phyloP scores from a whole-genome alignment of 1,140 invertebrate genomes.

The Camponotus vicinus region DNA sequence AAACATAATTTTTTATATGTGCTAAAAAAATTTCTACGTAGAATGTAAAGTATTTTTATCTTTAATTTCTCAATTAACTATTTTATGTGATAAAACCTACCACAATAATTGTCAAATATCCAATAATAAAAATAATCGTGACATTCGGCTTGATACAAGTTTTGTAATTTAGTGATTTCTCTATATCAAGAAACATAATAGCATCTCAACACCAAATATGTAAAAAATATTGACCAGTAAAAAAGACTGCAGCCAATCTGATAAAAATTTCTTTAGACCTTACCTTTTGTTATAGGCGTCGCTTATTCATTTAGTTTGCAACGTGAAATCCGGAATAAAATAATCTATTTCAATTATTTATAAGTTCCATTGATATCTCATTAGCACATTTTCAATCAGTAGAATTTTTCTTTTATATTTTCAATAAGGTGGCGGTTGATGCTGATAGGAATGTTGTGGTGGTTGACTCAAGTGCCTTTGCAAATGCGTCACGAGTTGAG shows the following conservation, averaged over 20 bases:
- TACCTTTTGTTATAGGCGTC: neutral
- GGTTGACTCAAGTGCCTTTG: slow-evolving; percentile 87
- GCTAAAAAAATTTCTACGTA: slow-evolving; percentile 14
- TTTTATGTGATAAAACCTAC: neutral
- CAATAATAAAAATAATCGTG: neutral
- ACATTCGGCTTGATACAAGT: neutral
- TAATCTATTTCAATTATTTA: neutral
- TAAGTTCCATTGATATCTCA: neutral
- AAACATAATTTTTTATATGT: slow-evolving; percentile 21
- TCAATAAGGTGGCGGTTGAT: slow-evolving; percentile 87
- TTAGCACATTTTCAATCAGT: neutral
- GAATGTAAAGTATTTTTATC: neutral
- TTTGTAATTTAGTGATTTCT: neutral
- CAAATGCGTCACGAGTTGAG: slow-evolving; percentile 88
- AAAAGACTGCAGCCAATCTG: slow-evolving; percentile 13
- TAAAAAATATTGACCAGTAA: slow-evolving; percentile 33
- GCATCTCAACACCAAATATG: neutral
- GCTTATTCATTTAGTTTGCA: neutral
- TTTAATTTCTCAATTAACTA: slow-evolving; percentile 1
- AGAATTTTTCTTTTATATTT: slow-evolving; percentile 59
- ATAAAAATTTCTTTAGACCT: slow-evolving; percentile 10
- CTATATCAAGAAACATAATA: neutral
- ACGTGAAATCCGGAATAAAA: slow-evolving; percentile 11
- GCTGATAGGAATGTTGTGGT: slow-evolving; percentile 85
- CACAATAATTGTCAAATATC: slow-evolving; percentile 2